These are phyloP conservation scores for Euborellia annulipes DNA, from an alignment of 1,140 invertebrate genomes.

Conservation along the genomic window DNA sequence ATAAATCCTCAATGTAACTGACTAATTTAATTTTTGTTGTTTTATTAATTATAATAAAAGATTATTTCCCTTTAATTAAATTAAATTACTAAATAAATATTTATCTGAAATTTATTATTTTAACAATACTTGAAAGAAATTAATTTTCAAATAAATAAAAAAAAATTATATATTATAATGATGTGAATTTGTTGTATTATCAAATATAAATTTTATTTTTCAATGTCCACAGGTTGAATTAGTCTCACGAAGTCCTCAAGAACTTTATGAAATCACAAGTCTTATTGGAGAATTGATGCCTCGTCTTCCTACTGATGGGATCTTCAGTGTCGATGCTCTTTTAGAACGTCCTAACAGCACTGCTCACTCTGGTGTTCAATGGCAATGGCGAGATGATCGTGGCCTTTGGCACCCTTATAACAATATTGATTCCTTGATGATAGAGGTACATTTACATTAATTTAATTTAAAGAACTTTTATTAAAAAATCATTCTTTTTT, in stretches of 20 bases:
- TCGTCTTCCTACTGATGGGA: conserved; percentile 77
- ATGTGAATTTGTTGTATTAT: too few species aligned
- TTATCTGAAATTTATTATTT: too few species aligned
- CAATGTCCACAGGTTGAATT: conserved; percentile 54
- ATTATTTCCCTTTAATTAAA: too few species aligned
- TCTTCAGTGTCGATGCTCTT: conserved; percentile 82
- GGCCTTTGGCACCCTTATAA: conserved; percentile 57
- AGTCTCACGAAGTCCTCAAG: conserved; percentile 77
- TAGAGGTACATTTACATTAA: conserved; percentile 41
- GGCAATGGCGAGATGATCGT: conserved; percentile 89
- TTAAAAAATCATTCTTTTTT: conserved; percentile 43
- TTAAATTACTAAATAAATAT: too few species aligned
- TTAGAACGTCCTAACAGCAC: conserved; percentile 53
- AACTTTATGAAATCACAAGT: conserved; percentile 91
- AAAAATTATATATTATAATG: too few species aligned
- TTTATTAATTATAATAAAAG: too few species aligned
- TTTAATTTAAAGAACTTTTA: too few species aligned
- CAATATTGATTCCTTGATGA: conserved; percentile 57
- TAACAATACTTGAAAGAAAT: too few species aligned
- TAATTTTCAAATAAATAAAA: too few species aligned
- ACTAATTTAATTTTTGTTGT: too few species aligned
- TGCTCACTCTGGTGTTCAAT: conserved; percentile 62
- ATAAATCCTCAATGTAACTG: too few species aligned
- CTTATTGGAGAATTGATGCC: conserved; percentile 94
- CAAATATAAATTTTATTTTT: too few species aligned